Conservation (phyloP, 2,888 invertebrate species). For the Phortica magna region DNA sequence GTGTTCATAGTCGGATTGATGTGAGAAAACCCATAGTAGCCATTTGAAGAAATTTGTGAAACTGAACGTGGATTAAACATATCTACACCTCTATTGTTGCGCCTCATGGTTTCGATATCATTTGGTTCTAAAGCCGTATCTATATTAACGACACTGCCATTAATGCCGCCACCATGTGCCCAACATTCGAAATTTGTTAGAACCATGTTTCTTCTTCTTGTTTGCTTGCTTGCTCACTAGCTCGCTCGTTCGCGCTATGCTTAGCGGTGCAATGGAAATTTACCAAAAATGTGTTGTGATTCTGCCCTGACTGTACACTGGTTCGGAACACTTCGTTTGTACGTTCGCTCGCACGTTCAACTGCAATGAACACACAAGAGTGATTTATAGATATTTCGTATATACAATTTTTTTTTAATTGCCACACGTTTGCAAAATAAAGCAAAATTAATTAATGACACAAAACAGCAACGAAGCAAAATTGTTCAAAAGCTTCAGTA, state of each 20-base stretch:
- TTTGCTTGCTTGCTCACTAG: conserved; percentile 12
- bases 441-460: conserved; percentile 56
- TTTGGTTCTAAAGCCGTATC: conserved; percentile 12
- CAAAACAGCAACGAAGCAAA: conserved; percentile 35
- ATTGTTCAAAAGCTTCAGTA: not conserved
- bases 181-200: conserved; percentile 76
- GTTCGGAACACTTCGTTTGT: conserved; percentile 38
- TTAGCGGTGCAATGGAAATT: conserved; percentile 60
- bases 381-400: conserved; percentile 37
- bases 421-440: conserved; percentile 56
- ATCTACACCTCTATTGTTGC: conserved; percentile 55
- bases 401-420: conserved; percentile 45
- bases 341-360: conserved; percentile 51
- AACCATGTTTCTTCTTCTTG: conserved; percentile 66
- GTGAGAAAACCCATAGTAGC: conserved; percentile 73
- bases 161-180: conserved; percentile 69
- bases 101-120: conserved; percentile 51
- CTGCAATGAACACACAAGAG: conserved; percentile 13
- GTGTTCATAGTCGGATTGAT: conserved; percentile 58
- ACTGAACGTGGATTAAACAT: conserved; percentile 71
- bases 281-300: conserved; percentile 53
- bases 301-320: not conserved
- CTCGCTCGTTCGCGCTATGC: not conserved
- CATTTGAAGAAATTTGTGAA: conserved; percentile 72
- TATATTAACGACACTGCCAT: conserved; percentile 35